Conservation (phyloP, 2,797 vertebrate species). For the Acipenser ruthenus region DNA sequence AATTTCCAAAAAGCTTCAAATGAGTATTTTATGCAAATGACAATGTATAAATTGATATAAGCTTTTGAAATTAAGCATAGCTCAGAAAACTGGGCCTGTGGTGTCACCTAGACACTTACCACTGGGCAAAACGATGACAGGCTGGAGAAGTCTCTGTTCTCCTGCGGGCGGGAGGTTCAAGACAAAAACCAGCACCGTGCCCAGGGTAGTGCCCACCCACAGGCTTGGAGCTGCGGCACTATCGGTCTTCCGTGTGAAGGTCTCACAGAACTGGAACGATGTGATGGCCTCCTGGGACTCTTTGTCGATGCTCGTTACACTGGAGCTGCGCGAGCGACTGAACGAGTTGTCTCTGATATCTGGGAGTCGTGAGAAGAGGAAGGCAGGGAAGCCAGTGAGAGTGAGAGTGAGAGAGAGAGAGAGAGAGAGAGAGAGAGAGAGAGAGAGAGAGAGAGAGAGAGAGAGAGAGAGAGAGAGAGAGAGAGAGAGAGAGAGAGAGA, state of each 20-base stretch:
- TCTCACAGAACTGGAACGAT: constrained; percentile 87
- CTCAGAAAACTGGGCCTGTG: no score
- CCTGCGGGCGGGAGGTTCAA: constrained; percentile 85
- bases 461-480: constrained; percentile 72
- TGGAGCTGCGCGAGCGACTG: constrained; percentile 95
- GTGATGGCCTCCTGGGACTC: constrained; percentile 87
- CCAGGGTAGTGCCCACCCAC: constrained; percentile 88
- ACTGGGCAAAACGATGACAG: constrained; percentile 85
- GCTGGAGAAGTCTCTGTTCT: constrained; percentile 91
- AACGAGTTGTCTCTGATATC: constrained; percentile 96
- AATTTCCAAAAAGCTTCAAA: no score
- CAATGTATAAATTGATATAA: no score
- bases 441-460: neutral
- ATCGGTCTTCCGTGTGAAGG: constrained; percentile 82
- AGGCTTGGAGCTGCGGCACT: constrained; percentile 71
- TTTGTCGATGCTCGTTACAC: constrained; percentile 97
- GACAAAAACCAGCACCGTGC: constrained; percentile 78
- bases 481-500: constrained; percentile 44
- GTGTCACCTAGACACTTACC: constrained; percentile 57
- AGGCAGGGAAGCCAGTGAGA: no score
- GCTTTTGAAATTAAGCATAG: no score
- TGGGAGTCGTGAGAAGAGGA: constrained; percentile 54
- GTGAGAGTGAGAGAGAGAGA: constrained; percentile 16
- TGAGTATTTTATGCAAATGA: no score
- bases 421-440: constrained; percentile 70